Conservation (phyloP, 2,888 invertebrate species). For the Kuschelorhynchus macadamiae region DNA sequence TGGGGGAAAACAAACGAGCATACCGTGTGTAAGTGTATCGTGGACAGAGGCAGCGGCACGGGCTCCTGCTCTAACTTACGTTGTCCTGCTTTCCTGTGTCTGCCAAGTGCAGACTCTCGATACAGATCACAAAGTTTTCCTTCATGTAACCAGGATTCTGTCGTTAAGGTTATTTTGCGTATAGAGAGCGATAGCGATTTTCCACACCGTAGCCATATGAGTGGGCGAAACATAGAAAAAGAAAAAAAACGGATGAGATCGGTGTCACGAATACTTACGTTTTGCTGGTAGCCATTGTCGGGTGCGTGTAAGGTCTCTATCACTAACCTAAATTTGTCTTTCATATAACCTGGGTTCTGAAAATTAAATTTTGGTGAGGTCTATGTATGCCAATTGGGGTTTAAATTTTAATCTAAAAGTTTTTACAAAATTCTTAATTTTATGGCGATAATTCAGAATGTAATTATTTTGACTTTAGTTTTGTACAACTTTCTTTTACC, state of each 20-base stretch:
- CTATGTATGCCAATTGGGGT: too few species aligned
- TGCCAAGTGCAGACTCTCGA: slow-evolving; percentile 94
- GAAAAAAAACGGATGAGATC: slow-evolving; percentile 57
- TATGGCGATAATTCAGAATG: too few species aligned
- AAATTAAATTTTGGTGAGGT: slow-evolving; percentile 54
- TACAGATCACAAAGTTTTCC: slow-evolving; percentile 92
- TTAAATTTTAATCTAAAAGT: too few species aligned
- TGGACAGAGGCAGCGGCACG: background rate
- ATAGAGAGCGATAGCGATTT: slow-evolving; percentile 35
- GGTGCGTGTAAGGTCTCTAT: slow-evolving; percentile 88
- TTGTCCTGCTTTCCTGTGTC: slow-evolving; percentile 90
- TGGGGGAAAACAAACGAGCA: too few species aligned
- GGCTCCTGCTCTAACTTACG: slow-evolving; percentile 76
- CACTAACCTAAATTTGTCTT: slow-evolving; percentile 83
- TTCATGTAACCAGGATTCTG: slow-evolving; percentile 97
- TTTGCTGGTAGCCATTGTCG: slow-evolving; percentile 77
- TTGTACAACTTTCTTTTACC: too few species aligned
- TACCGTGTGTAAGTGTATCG: too few species aligned
- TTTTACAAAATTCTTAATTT: too few species aligned
- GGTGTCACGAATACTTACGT: slow-evolving; percentile 74
- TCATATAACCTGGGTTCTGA: slow-evolving; percentile 87
- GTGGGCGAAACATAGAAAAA: slow-evolving; percentile 51
- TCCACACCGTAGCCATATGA: slow-evolving; percentile 33
- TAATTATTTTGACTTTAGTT: too few species aligned
- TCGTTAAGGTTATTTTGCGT: slow-evolving; percentile 23